A percentile compares a stretch with the other conserved stretches of the same genome.
Conservation (phyloP, 2,888 invertebrate genomes). For the Tineola bisselliella region DNA sequence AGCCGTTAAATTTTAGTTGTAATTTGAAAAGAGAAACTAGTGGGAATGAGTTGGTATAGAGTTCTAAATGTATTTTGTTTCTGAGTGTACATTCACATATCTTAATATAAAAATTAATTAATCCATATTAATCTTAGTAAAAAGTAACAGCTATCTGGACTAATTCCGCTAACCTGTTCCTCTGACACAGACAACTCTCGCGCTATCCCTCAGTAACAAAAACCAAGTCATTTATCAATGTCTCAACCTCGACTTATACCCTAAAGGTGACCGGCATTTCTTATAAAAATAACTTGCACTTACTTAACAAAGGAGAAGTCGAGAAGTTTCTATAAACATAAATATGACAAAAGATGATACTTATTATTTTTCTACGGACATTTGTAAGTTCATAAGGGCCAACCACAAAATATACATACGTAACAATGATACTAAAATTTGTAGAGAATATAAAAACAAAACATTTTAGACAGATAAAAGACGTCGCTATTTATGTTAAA, state of each 20-base stretch:
- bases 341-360: neutral
- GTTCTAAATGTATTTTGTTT: too few species aligned
- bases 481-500: too few species aligned
- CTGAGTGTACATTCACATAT: too few species aligned
- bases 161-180: constrained; percentile 6
- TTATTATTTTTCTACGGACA: neutral
- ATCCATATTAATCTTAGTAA: neutral
- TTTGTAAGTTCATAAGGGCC: too few species aligned
- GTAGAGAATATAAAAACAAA: too few species aligned
- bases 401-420: too few species aligned
- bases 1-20: too few species aligned
- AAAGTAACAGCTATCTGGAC: neutral
- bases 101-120: neutral
- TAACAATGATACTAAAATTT: too few species aligned
- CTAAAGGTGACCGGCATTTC: constrained; percentile 11
- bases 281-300: constrained; percentile 13
- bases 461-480: too few species aligned
- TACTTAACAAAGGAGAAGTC: neutral
- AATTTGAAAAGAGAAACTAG: too few species aligned
- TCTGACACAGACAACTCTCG: constrained; percentile 1
- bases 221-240: constrained; percentile 11
- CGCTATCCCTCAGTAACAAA: neutral
- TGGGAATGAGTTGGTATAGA: too few species aligned
- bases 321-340: neutral
- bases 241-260: constrained; percentile 7